Evolutionary conservation across 2,113 vertebrate species (phyloP).

Genomic region (Nerophis ophidion): DNA sequence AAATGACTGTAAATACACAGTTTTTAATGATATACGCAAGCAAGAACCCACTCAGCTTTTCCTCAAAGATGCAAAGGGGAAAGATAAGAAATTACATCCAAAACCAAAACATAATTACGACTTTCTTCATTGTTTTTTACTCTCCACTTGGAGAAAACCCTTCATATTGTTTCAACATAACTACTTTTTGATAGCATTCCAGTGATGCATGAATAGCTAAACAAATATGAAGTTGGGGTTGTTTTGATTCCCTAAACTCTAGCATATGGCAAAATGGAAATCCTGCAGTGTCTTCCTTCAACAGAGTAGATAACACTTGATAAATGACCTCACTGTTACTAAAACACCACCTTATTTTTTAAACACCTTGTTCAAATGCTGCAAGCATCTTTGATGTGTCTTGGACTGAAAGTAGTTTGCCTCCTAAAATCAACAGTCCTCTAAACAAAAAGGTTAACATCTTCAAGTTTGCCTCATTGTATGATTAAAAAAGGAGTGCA

Average conservation of each 20-base stretch:
- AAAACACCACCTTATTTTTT: slow-evolving; percentile 18
- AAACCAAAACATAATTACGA: slow-evolving; percentile 27
- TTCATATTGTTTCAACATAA: slow-evolving; percentile 25
- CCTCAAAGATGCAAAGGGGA: slow-evolving; percentile 1
- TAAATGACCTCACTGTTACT: slow-evolving; percentile 28
- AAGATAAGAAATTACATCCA: slow-evolving; percentile 4
- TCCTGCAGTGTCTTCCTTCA: slow-evolving; percentile 6
- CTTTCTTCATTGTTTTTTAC: slow-evolving; percentile 12
- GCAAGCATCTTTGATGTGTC: slow-evolving; percentile 16
- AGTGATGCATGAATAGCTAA: slow-evolving; percentile 10
- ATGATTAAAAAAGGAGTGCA: slow-evolving; percentile 2
- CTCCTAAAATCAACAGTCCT: slow-evolving; percentile 17
- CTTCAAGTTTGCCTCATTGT: not conserved
- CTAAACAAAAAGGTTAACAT: not conserved
- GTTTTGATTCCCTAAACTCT: slow-evolving; percentile 9
- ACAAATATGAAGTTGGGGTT: not conserved
- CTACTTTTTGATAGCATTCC: slow-evolving; percentile 30
- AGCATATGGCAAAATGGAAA: not conserved
- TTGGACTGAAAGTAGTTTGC: slow-evolving; percentile 20
- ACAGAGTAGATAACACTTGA: slow-evolving; percentile 31
- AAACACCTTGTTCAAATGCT: slow-evolving; percentile 37
- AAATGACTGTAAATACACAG: slow-evolving; percentile 1
- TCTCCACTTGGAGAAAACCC: slow-evolving; percentile 18
- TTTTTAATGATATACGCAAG: slow-evolving; percentile 11
- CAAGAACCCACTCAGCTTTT: slow-evolving; percentile 6